Base-by-base conservation (phyloP, 2,888 invertebrate genomes). In the Myopa testacea region DNA sequence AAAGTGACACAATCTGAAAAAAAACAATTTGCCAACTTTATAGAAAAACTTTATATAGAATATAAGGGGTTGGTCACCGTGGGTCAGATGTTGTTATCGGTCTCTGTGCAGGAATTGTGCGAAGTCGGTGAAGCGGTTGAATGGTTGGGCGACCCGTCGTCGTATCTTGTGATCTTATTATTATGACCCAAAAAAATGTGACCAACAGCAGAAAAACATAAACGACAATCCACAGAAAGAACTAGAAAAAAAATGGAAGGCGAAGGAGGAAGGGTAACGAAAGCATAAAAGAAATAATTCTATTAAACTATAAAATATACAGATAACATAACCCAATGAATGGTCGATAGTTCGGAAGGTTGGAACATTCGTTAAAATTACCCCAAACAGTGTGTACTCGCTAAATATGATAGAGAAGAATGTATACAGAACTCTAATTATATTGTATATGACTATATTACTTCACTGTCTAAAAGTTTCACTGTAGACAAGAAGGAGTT, bases 1-100 rank as follows among this genome's bases (percentile, higher is more conserved):
- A 37, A 10, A 37, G 72, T 5, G 37, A 52, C 38, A 7, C 19
- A 26, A 19, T 62, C 26, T 62, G 62, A 14, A 16, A 37, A 40
- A 62, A 72, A 74, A 63, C 73, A 63, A 74, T 74, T 62, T 73
- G 45, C 73, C 45, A 63, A 62, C 50, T 14, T 19, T 52, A 50
- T 52, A 6, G 7, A 72, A 16, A 38, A 26, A 72, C 26, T 19
- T n/a, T n/a, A 12, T 58, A 12, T 6, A 6, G 16, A 58, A 3
- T 19, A 55, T 4, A 65, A 19, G 12, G 38, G 60, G 19, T 60
- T 60, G 72, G 72, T 38, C 72, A 62, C 6, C 19, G 62, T 40
- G 62, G 26, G 45, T 45, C 19, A 10, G n/a, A 38, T 58, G 26
- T 58, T 19, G 52, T 34, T 37, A 68, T 45, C 68, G 26, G 40